Evolutionary conservation across 2,888 invertebrate genomes (phyloP).

Genomic region (Stenodema calcarata): DNA sequence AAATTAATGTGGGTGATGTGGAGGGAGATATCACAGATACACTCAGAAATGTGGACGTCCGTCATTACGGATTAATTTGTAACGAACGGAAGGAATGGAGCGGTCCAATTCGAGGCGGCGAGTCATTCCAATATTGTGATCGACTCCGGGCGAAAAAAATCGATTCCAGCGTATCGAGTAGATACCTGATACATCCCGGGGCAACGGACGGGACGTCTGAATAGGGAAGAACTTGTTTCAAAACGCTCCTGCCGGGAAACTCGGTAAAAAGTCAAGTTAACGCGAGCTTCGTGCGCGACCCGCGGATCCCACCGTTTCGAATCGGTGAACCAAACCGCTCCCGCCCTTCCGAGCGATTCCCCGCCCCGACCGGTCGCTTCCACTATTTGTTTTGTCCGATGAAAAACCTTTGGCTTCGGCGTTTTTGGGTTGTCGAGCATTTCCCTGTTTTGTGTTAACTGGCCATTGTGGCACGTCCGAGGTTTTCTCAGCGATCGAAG

Average conservation of each 20-base stretch:
- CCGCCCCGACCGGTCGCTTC: neutral
- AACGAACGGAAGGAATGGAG: no score
- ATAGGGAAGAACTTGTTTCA: neutral
- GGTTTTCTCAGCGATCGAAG: neutral
- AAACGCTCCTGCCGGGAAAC: neutral
- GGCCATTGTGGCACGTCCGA: conserved; percentile 19
- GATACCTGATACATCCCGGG: neutral
- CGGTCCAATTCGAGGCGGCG: no score
- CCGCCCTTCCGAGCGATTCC: neutral
- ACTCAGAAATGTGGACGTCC: no score
- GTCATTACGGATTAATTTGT: no score
- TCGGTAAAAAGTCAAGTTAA: conserved; percentile 17
- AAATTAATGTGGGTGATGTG: no score
- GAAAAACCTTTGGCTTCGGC: neutral
- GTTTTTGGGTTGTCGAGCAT: neutral
- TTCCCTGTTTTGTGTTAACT: conserved; percentile 28
- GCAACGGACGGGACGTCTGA: neutral
- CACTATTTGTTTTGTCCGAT: neutral
- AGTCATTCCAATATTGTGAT: no score
- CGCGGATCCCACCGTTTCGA: conserved; percentile 21
- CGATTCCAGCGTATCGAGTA: neutral
- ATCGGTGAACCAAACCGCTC: neutral
- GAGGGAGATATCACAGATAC: no score
- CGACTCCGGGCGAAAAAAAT: neutral
- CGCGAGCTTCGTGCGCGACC: conserved; percentile 26